Evolutionary conservation across 2,113 vertebrate species (phyloP).

Genomic region (Neomonachus schauinslandi): DNA sequence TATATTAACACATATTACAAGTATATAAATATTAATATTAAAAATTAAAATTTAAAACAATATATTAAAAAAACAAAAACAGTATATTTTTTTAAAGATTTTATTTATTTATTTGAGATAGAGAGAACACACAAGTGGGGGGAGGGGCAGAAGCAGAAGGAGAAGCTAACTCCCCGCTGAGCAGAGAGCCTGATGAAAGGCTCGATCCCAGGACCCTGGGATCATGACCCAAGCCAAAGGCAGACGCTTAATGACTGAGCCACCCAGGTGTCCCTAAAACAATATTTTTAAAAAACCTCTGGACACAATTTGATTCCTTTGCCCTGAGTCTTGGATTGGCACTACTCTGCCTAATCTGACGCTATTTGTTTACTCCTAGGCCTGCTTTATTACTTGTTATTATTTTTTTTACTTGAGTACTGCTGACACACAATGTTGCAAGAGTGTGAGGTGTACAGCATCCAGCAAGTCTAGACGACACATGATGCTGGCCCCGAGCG

Average conservation of each 20-base stretch:
- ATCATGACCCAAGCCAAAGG: not conserved
- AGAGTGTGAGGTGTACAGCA: not conserved
- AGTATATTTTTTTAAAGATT: not conserved
- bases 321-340: not conserved
- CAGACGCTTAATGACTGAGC: no score
- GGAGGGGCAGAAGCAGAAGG: no score
- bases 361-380: no score
- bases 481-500: not conserved
- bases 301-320: not conserved
- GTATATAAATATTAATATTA: not conserved
- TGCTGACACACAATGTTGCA: not conserved
- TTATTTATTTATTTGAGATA: not conserved
- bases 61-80: not conserved
- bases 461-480: not conserved
- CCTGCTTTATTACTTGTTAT: not conserved
- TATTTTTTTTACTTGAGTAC: not conserved
- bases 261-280: no score
- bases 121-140: not conserved
- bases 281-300: not conserved
- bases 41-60: not conserved
- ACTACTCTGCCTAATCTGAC: no score
- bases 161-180: no score
- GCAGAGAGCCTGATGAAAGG: not conserved
- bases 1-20: no score
- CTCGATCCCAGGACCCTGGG: no score